These are phyloP conservation scores for Thalassoma bifasciatum DNA, from an alignment of 2,113 vertebrate species.

Conservation along the genomic window DNA sequence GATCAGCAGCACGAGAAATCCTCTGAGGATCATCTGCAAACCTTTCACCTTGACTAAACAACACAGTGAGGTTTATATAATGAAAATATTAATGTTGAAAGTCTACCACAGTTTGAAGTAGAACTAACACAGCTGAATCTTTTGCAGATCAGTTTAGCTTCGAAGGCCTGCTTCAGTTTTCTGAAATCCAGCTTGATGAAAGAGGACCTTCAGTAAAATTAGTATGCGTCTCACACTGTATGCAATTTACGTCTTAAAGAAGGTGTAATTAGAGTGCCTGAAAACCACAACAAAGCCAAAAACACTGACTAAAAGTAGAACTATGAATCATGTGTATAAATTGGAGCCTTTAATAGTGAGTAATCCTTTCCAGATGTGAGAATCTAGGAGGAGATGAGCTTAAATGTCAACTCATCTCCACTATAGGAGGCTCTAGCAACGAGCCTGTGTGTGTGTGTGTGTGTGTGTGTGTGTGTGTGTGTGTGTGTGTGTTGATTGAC, in stretches of 20 bases:
- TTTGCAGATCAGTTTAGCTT: not conserved
- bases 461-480: constrained; percentile 28
- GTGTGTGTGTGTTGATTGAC: constrained; percentile 30
- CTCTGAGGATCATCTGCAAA: constrained; percentile 48
- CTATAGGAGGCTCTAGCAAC: constrained; percentile 25
- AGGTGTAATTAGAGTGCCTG: constrained; percentile 55
- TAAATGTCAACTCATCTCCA: constrained; percentile 62
- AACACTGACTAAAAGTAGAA: constrained; percentile 41
- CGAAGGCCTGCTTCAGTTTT: constrained; percentile 2
- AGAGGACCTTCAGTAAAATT: constrained; percentile 49
- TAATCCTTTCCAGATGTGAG: constrained; percentile 76
- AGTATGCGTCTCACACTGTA: constrained; percentile 41
- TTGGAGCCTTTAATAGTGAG: constrained; percentile 44
- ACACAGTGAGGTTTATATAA: constrained; percentile 14
- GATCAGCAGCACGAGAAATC: constrained; percentile 59
- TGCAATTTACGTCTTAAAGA: constrained; percentile 53
- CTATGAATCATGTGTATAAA: constrained; percentile 53
- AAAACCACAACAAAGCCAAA: constrained; percentile 59
- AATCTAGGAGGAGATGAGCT: constrained; percentile 57
- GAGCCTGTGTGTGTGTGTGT: constrained; percentile 17
- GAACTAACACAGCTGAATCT: not conserved
- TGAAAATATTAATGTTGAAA: not conserved
- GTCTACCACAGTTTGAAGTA: not conserved
- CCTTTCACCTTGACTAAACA: constrained; percentile 43
- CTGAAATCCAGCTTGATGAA: constrained; percentile 49